These are phyloP conservation scores for Prostheceraeus crozeri DNA, from an alignment of 2,888 invertebrate genomes.

Conservation along the genomic window DNA sequence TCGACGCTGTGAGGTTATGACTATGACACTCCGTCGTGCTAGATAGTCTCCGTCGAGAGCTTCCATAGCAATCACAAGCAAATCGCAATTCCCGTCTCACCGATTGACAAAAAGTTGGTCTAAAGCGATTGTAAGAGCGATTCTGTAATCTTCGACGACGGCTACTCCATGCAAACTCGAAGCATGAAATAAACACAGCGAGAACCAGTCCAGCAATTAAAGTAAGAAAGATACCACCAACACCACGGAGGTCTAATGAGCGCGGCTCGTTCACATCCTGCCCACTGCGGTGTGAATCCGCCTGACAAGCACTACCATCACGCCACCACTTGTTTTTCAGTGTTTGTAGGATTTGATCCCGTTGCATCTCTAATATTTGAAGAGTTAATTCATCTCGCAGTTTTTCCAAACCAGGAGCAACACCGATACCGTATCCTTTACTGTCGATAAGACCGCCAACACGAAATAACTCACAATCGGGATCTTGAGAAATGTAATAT, in stretches of 20 bases:
- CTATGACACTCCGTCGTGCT: too few relatives aligned
- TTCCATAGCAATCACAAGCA: conserved; percentile 25
- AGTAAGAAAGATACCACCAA: conserved; percentile 29
- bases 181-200: conserved; percentile 8
- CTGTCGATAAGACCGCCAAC: conserved; percentile 80
- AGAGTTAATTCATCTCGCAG: conserved; percentile 28
- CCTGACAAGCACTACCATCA: conserved; percentile 22
- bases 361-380: conserved; percentile 77
- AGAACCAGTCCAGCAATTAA: conserved; percentile 15
- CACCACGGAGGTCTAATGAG: conserved; percentile 1
- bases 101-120: too few relatives aligned
- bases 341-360: conserved; percentile 66
- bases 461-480: conserved; percentile 93
- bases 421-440: conserved; percentile 87
- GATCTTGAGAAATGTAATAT: conserved; percentile 61
- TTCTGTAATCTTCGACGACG: conserved; percentile 1
- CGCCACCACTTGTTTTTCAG: conserved; percentile 58
- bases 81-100: conserved; percentile 13
- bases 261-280: background rate
- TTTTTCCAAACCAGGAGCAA: conserved; percentile 70
- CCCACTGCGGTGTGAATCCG: background rate
- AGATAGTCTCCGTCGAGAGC: background rate
- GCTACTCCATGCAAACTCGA: conserved; percentile 24
- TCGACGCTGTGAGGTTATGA: too few relatives aligned
- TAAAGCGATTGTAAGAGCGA: background rate